These are phyloP conservation scores for Drosophila elegans DNA, from an alignment of 1,140 invertebrate species.

Conservation along the genomic window DNA sequence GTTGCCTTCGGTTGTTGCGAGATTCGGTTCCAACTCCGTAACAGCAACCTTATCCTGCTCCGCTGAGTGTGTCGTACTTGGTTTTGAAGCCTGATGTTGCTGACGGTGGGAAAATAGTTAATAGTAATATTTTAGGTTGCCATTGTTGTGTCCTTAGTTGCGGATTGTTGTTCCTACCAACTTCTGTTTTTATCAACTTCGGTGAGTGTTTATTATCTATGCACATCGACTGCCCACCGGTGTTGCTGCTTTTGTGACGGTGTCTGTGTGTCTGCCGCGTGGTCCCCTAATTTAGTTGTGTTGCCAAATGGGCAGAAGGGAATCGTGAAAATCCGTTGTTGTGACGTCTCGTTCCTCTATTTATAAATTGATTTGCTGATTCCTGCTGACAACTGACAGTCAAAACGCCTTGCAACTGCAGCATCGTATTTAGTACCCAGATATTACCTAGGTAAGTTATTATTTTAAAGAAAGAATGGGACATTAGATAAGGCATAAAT, in stretches of 20 bases:
- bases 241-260: slow-evolving; percentile 28
- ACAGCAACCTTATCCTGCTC: neutral
- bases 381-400: slow-evolving; percentile 14
- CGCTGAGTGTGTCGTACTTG: slow-evolving; percentile 13
- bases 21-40: neutral
- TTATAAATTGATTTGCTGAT: slow-evolving; percentile 65
- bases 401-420: slow-evolving; percentile 13
- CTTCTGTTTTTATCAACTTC: slow-evolving; percentile 29
- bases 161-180: slow-evolving; percentile 16
- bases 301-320: slow-evolving; percentile 45
- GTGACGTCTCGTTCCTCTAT: slow-evolving; percentile 46
- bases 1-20: slow-evolving; percentile 37
- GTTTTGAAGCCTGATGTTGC: neutral
- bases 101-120: slow-evolving; percentile 15
- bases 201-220: slow-evolving; percentile 20
- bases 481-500: neutral
- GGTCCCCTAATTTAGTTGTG: slow-evolving; percentile 66
- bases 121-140: slow-evolving; percentile 32
- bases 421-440: slow-evolving; percentile 3
- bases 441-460: slow-evolving; percentile 55
- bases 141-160: slow-evolving; percentile 25
- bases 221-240: slow-evolving; percentile 1
- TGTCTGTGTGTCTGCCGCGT: slow-evolving; percentile 47
- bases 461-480: slow-evolving; percentile 4
- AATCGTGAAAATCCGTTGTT: slow-evolving; percentile 51